Evolutionary conservation across 2,113 vertebrate species (phyloP), one percentile per base, ranked within the genome.

Genomic region (Ammodytes dubius): DNA sequence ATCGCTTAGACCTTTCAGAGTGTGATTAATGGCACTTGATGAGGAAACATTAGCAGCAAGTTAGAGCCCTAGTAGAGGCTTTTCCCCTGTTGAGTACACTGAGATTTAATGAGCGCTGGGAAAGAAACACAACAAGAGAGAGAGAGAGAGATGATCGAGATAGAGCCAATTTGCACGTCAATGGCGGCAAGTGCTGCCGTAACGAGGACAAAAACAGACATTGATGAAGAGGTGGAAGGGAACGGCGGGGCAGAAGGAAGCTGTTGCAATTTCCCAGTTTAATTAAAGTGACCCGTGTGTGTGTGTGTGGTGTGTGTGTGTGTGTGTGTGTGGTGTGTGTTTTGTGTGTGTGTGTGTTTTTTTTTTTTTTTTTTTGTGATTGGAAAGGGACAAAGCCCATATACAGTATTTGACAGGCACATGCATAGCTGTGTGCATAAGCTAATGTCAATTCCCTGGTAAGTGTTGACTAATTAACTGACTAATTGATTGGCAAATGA

Each of bases 91-190:
- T 67, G 70, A 86, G 82, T 59, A 79, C 67, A 68, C 82, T 66
- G 80, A 82, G 72, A 88, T 89, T 93, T 92, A 93, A 93, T 82
- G 76, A 89, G 88, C 83, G 69, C 79, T 8, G 79, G 79, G 73
- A 66, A 83, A 79, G 50, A 59, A 68, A 72, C 52, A 71, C 81
- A 91, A 89, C 81, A 81, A 65, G 73, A 86, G 83, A 27, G 27
- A 86, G 83, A 27, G 27, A 27, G 27, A 70, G 80, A 90, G 86
- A 92, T 89, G 91, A 91, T 93, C 64, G 85, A 91, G 88, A 92
- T 88, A 87, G 87, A 91, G 87, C 70, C 88, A 88, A 95, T 93
- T 91, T 90, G 84, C 80, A 70, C 15, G 47, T 90, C 86, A 88
- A 53, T 81, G 58, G 68, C 40, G 19, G 81, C 50, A 3, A 59